These are phyloP conservation scores for Choreutis nemorana DNA, from an alignment of 2,888 invertebrate genomes.

Conservation along the genomic window DNA sequence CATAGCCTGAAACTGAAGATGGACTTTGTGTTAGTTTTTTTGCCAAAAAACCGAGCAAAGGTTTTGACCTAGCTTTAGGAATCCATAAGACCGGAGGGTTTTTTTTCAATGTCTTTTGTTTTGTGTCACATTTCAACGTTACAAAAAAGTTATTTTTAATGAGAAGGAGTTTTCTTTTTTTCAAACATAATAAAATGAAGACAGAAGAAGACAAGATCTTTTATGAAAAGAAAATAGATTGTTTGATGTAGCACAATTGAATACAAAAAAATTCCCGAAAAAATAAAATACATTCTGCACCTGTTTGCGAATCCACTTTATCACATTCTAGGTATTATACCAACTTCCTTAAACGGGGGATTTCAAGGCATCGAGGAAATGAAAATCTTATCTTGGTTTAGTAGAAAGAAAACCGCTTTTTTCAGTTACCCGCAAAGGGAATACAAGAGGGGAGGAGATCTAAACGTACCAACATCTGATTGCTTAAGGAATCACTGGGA, in stretches of 20 bases:
- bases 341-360: slow-evolving; percentile 53
- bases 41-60: slow-evolving; percentile 38
- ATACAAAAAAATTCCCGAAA: too few relatives aligned
- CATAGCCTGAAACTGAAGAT: slow-evolving; percentile 12
- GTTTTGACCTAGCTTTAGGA: slow-evolving; percentile 58
- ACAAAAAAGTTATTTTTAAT: slow-evolving; percentile 3
- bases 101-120: slow-evolving; percentile 36
- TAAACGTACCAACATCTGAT: slow-evolving; percentile 46
- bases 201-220: too few relatives aligned
- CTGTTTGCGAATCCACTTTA: slow-evolving; percentile 51
- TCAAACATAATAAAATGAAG: too few relatives aligned
- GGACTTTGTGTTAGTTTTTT: slow-evolving; percentile 33
- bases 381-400: slow-evolving; percentile 65
- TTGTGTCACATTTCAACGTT: slow-evolving; percentile 9
- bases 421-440: slow-evolving; percentile 57
- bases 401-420: slow-evolving; percentile 52
- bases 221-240: too few relatives aligned
- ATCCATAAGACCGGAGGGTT: slow-evolving; percentile 61
- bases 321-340: slow-evolving; percentile 61
- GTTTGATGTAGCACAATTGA: too few relatives aligned
- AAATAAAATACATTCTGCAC: too few relatives aligned
- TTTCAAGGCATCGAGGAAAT: slow-evolving; percentile 57
- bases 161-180: neutral
- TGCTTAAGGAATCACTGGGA: slow-evolving; percentile 41
- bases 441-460: slow-evolving; percentile 44